Base-by-base conservation (phyloP, 2,888 invertebrate species). In the Frankliniella fusca region DNA sequence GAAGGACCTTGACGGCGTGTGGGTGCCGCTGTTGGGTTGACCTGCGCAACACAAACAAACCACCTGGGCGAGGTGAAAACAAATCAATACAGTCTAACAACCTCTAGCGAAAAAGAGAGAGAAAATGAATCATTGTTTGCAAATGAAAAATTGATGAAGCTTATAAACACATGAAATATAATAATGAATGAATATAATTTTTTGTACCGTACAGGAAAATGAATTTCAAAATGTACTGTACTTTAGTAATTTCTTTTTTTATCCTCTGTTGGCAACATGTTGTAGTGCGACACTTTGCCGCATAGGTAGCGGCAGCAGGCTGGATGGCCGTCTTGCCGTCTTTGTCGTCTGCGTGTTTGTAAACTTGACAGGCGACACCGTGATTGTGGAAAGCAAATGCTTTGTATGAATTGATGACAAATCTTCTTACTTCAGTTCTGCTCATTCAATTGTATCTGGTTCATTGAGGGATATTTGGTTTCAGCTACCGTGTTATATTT, bases 261-360 rank as follows among this genome's bases (percentile, higher is more conserved):
- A 8, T 27, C 2, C 10, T 27, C 3, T 76, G 70, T 76, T 76
- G 70, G 27, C 23, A 1, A 20, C 23, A 20, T 23, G 70, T 76
- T 27, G 27, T 76, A 76, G 70, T 76, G 27, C 70, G 70, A 27
- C 10, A 12, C 11, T 76, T 76, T 11, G 70, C 70, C 70, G 27
- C 70, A 9, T 12, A 2, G 70, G 2, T 27, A 76, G 70, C 70
- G 27, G 23, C 54, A 12, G 54, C 20, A 54, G 54, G 3, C 15
- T 20, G 27, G 27, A 27, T 10, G 27, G 70, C 27, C 0, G 70
- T 27, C 38, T n/a, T n/a, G n/a, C n/a, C n/a, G n/a, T n/a, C n/a
- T 70, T 70, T 76, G 70, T 76, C 70, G 70, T 76, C 70, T 76
- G 70, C 23, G 10, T 76, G 70, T 76, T 76, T 76, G 70, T 76